phyloP scores from a whole-genome alignment of 2,888 invertebrate genomes.

The Ochropleura plecta region DNA sequence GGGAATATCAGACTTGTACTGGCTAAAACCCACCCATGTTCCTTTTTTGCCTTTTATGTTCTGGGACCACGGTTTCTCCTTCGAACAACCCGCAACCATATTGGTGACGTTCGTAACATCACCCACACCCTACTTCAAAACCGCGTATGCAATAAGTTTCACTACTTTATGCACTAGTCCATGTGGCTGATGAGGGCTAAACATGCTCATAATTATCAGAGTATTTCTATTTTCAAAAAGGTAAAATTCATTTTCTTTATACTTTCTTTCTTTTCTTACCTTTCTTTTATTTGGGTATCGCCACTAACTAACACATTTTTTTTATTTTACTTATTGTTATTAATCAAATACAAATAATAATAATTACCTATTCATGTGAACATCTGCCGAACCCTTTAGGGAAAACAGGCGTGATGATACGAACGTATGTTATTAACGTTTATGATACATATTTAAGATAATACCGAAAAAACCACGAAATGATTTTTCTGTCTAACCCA shows the following conservation, averaged over 20 bases:
- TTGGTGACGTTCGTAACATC: not conserved
- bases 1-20: too few relatives aligned
- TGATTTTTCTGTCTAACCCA: not conserved
- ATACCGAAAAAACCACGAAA: not conserved
- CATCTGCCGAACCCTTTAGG: too few relatives aligned
- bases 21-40: too few relatives aligned
- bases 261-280: not conserved
- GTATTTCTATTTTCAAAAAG: not conserved
- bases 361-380: too few relatives aligned
- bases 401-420: too few relatives aligned
- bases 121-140: not conserved
- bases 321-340: too few relatives aligned
- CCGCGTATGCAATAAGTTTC: not conserved
- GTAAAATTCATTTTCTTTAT: not conserved
- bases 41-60: too few relatives aligned
- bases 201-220: not conserved
- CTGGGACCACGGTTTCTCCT: too few relatives aligned
- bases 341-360: too few relatives aligned
- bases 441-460: not conserved
- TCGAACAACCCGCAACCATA: too few relatives aligned
- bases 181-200: conserved; percentile 7
- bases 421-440: not conserved
- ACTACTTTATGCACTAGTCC: conserved; percentile 5
- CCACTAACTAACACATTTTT: not conserved
- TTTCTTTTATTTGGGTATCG: not conserved